Conservation (phyloP, 1,140 invertebrate genomes). For the Rhagoletis pomonella region DNA sequence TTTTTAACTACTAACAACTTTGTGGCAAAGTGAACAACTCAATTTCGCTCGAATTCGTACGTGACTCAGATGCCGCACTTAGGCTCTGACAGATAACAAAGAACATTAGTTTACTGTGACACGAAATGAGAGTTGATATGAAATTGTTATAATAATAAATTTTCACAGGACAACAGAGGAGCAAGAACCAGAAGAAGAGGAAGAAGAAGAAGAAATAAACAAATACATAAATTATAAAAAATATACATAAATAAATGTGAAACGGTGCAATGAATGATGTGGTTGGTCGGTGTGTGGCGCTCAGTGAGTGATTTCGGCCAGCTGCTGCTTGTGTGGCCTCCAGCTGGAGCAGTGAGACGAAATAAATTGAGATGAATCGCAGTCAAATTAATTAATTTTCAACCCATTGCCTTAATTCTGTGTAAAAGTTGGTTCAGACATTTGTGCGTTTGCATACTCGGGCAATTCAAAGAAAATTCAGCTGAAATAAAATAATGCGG, state of each 20-base stretch:
- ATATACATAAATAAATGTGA: neutral
- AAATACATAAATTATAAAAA: slow-evolving; percentile 5
- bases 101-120: slow-evolving; percentile 5
- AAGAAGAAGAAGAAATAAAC: neutral
- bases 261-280: neutral
- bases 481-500: neutral
- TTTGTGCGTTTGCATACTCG: neutral
- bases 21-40: slow-evolving; percentile 33
- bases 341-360: neutral
- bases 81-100: slow-evolving; percentile 11
- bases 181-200: too few relatives aligned
- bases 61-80: slow-evolving; percentile 66
- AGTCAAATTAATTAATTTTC: slow-evolving; percentile 47
- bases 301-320: neutral
- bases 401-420: slow-evolving; percentile 1
- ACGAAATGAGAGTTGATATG: slow-evolving; percentile 41
- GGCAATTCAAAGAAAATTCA: neutral
- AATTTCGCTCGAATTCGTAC: slow-evolving; percentile 59
- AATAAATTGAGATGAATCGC: slow-evolving; percentile 36
- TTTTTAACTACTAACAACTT: neutral
- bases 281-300: neutral
- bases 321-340: neutral
- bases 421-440: neutral
- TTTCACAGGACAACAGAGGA: neutral
- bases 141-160: slow-evolving; percentile 50